phyloP scores from a whole-genome alignment of 2,797 vertebrate species.

The Buceros bicornis region DNA sequence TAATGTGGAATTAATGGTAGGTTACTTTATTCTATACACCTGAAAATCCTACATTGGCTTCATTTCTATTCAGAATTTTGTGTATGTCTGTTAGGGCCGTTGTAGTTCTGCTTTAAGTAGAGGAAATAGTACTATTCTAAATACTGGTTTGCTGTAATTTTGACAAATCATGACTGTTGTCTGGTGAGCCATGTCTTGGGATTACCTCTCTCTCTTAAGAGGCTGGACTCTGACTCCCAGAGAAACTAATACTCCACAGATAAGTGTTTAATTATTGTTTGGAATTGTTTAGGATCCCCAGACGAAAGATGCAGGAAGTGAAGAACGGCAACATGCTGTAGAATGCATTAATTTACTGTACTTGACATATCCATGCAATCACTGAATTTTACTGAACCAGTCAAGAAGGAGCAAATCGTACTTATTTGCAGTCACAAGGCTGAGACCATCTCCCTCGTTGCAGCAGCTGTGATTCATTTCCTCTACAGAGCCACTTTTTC shows the following conservation, averaged over 20 bases:
- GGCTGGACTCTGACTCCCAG: neutral
- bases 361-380: slow-evolving; percentile 40
- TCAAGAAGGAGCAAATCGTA: neutral
- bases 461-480: slow-evolving; percentile 24
- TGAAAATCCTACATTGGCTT: neutral
- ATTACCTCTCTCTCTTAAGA: neutral
- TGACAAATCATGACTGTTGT: neutral
- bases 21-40: neutral
- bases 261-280: slow-evolving; percentile 62
- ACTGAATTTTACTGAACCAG: neutral
- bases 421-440: slow-evolving; percentile 8
- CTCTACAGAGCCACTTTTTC: neutral
- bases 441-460: neutral
- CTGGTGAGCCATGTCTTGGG: neutral
- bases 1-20: neutral
- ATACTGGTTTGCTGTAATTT: neutral
- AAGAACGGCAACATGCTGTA: neutral
- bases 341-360: slow-evolving; percentile 50
- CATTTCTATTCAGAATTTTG: neutral
- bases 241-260: neutral
- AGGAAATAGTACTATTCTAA: neutral
- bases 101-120: neutral
- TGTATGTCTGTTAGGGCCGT: neutral
- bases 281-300: neutral
- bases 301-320: neutral